These are phyloP conservation scores for Vanessa cardui DNA, from an alignment of 2,888 invertebrate species.

Conservation along the genomic window DNA sequence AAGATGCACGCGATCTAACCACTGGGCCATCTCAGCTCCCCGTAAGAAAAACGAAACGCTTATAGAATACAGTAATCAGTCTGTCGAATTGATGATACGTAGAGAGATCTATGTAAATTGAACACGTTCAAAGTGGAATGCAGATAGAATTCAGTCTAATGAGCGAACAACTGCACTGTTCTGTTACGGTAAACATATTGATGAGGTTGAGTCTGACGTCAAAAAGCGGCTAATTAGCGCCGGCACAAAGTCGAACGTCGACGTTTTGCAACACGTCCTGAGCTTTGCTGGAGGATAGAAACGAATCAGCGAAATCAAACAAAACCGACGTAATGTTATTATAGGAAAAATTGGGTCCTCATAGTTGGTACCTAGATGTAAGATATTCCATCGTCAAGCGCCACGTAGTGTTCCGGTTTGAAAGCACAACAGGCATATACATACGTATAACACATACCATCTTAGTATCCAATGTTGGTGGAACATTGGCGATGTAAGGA, in stretches of 20 bases:
- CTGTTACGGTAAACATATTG: conserved; percentile 10
- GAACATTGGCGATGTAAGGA: too few species aligned
- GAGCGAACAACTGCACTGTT: not conserved
- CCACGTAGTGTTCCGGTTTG: too few species aligned
- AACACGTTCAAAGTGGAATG: not conserved
- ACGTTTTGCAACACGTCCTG: not conserved
- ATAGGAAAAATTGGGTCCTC: too few species aligned
- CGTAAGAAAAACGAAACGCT: too few species aligned
- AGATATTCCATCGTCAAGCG: too few species aligned
- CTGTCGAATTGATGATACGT: not conserved
- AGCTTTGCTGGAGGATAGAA: not conserved
- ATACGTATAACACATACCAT: too few species aligned
- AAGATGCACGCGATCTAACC: too few species aligned
- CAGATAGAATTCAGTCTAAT: conserved; percentile 2
- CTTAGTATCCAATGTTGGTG: too few species aligned
- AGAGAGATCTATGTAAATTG: not conserved
- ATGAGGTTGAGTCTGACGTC: not conserved
- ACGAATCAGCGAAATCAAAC: not conserved
- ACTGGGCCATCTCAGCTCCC: too few species aligned
- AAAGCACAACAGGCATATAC: too few species aligned
- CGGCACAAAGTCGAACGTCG: not conserved
- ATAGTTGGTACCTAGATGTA: too few species aligned
- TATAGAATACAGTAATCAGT: not conserved
- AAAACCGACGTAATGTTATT: too few species aligned
- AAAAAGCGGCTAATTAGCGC: conserved; percentile 5